Percentiles rank a stretch among this genome's conserved stretches.
Evolutionary conservation across 2,797 vertebrate species (phyloP).

Genomic region (Aselliscus stoliczkanus): DNA sequence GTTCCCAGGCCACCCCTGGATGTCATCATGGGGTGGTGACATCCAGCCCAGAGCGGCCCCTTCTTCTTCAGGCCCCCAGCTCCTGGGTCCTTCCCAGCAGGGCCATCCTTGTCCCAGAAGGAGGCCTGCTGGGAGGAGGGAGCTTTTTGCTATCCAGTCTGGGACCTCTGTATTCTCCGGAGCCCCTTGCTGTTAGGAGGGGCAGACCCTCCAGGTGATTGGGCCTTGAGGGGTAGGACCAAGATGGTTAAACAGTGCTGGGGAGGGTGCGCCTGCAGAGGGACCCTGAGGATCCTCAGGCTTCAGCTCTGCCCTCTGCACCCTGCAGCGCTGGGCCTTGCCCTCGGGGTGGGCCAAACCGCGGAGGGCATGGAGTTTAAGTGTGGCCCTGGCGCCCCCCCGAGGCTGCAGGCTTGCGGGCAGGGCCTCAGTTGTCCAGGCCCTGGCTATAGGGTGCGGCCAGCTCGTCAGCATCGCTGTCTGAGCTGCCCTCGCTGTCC

Average conservation of each 20-base stretch:
- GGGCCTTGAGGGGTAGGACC: background rate
- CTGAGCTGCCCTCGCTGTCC: slow-evolving; percentile 93
- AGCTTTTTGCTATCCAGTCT: background rate
- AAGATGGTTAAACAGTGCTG: slow-evolving; percentile 46
- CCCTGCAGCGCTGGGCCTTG: background rate
- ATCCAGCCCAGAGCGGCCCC: background rate
- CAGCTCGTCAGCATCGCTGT: slow-evolving; percentile 89
- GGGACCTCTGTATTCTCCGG: background rate
- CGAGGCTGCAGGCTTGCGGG: background rate
- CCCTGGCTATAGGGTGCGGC: slow-evolving; percentile 81
- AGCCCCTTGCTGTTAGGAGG: background rate
- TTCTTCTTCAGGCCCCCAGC: background rate
- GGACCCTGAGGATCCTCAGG: background rate
- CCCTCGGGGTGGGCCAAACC: background rate
- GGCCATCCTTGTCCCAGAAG: background rate
- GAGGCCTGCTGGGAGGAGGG: background rate
- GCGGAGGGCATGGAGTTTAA: background rate
- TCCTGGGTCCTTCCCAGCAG: slow-evolving; percentile 31
- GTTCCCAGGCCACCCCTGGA: too few relatives aligned
- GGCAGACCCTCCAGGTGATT: background rate
- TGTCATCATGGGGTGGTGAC: background rate
- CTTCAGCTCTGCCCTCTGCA: background rate
- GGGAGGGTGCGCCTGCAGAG: background rate
- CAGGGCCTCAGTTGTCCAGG: slow-evolving; percentile 80
- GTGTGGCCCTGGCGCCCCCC: background rate